Evolutionary conservation across 2,797 vertebrate species (phyloP).

Genomic region (Halcyon leucocephala): DNA sequence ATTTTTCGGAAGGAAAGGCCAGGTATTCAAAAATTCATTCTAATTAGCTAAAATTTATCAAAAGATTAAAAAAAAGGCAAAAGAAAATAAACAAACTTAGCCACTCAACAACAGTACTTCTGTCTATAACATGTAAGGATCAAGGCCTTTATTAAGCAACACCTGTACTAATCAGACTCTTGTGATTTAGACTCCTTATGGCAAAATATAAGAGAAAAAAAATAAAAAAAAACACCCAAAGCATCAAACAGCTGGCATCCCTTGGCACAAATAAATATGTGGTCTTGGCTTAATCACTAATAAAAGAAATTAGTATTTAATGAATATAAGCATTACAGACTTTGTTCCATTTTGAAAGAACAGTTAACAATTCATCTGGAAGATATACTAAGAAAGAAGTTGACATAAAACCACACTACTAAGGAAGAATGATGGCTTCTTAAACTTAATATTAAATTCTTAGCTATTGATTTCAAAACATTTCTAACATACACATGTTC

Average conservation of each 20-base stretch:
- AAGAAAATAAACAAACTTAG: neutral
- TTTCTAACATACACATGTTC: neutral
- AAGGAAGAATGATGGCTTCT: neutral
- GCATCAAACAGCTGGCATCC: conserved; percentile 1
- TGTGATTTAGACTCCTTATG: neutral
- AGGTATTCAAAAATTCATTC: neutral
- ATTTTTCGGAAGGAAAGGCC: neutral
- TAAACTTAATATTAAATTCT: neutral
- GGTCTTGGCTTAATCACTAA: conserved; percentile 33
- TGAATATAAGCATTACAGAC: neutral
- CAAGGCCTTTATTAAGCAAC: neutral
- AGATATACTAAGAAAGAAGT: neutral
- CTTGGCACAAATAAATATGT: neutral
- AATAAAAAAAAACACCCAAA: neutral
- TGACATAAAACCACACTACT: neutral
- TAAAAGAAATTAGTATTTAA: conserved; percentile 21
- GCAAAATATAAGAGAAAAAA: neutral
- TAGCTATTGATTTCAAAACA: neutral
- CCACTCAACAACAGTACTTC: neutral
- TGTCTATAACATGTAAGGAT: neutral
- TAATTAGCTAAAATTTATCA: neutral
- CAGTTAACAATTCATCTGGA: neutral
- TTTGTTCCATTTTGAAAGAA: neutral
- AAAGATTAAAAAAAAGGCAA: neutral
- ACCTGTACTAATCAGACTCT: neutral